Evolutionary conservation across 2,888 invertebrate genomes (phyloP).

Genomic region (Synergus umbraculus): DNA sequence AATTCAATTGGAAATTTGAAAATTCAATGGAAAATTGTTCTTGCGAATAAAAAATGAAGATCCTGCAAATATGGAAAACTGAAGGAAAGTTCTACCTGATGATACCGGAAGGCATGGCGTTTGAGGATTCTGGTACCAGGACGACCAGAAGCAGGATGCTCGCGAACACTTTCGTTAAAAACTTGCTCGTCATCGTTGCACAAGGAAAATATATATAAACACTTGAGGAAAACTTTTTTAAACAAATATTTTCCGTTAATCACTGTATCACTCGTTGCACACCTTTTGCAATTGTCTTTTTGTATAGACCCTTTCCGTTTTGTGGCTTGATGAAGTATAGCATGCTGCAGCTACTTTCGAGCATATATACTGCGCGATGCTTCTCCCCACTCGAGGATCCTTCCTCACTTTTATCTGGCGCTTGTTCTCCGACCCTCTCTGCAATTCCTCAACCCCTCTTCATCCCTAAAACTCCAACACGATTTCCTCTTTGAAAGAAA

Average conservation of each 20-base stretch:
- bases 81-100: constrained; percentile 59
- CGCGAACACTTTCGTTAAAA: constrained; percentile 43
- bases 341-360: constrained; percentile 68
- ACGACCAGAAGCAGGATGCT: constrained; percentile 56
- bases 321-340: constrained; percentile 74
- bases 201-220: constrained; percentile 13
- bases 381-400: constrained; percentile 65
- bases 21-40: neutral
- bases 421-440: constrained; percentile 51
- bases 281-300: constrained; percentile 37
- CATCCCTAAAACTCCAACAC: neutral
- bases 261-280: constrained; percentile 45
- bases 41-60: neutral
- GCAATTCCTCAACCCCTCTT: constrained; percentile 46
- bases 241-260: constrained; percentile 2
- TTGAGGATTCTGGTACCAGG: constrained; percentile 57
- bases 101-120: constrained; percentile 63
- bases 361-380: constrained; percentile 73
- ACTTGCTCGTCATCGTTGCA: constrained; percentile 25
- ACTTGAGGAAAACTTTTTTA: neutral
- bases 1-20: too few relatives aligned
- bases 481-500: neutral
- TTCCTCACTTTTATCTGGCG: constrained; percentile 70
- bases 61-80: neutral
- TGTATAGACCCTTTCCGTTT: constrained; percentile 64